phyloP scores from a whole-genome alignment of 2,888 invertebrate species.

The Ophraella communa region DNA sequence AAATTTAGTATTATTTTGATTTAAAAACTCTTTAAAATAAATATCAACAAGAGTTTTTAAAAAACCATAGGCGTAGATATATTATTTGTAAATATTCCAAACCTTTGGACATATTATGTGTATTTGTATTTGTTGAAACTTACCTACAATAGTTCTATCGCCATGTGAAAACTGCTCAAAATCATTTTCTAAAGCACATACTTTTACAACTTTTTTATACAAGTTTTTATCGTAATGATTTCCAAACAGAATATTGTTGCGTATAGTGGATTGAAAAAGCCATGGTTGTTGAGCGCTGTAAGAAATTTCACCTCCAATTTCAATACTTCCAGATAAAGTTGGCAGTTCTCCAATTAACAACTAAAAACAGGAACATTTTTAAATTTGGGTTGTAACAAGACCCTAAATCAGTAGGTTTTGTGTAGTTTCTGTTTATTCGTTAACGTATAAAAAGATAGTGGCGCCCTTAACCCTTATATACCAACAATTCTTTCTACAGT shows the following conservation, averaged over 20 bases:
- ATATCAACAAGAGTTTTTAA: no score
- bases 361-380: neutral
- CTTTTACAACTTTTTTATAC: slow-evolving; percentile 65
- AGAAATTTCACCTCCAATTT: slow-evolving; percentile 71
- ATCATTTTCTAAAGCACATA: slow-evolving; percentile 74
- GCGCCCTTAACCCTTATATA: no score
- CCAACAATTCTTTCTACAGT: no score
- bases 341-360: slow-evolving; percentile 52
- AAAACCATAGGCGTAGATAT: no score
- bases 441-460: no score
- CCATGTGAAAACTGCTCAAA: slow-evolving; percentile 76
- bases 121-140: neutral
- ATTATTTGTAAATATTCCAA: no score
- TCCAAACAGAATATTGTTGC: slow-evolving; percentile 85
- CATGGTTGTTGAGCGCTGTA: slow-evolving; percentile 88
- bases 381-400: no score
- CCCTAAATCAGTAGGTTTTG: no score
- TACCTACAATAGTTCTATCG: slow-evolving; percentile 76
- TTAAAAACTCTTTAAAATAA: no score
- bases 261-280: slow-evolving; percentile 80
- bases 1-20: no score
- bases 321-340: slow-evolving; percentile 63
- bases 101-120: no score
- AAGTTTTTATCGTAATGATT: slow-evolving; percentile 56
- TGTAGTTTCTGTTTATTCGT: no score